These are phyloP conservation scores for Eleginops maclovinus DNA, from an alignment of 2,113 vertebrate genomes.

Conservation along the genomic window DNA sequence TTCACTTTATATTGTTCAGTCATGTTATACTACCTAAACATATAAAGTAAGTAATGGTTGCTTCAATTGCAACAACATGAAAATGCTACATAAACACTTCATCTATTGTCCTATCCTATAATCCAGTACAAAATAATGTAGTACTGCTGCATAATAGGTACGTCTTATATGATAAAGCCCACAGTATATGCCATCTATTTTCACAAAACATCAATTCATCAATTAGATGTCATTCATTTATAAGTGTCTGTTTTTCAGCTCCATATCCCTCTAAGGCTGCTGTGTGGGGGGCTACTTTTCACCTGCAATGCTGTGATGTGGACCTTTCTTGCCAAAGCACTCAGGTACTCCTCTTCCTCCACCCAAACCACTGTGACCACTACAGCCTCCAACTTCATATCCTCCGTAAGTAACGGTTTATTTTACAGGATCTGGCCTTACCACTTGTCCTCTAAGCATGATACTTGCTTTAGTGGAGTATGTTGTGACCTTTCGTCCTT, in stretches of 20 bases:
- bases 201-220: not conserved
- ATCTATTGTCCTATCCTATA: too few relatives aligned
- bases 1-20: not conserved
- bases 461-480: not conserved
- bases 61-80: not conserved
- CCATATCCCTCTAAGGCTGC: constrained; percentile 81
- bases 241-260: constrained; percentile 76
- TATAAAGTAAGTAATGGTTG: not conserved
- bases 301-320: constrained; percentile 93
- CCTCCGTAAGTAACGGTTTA: constrained; percentile 86
- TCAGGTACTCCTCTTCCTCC: constrained; percentile 92
- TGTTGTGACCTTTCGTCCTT: constrained; percentile 31
- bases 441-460: not conserved
- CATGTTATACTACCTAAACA: not conserved
- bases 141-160: not conserved
- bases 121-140: not conserved
- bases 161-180: not conserved
- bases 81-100: too few relatives aligned
- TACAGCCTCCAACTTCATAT: constrained; percentile 93
- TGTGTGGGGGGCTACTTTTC: constrained; percentile 86
- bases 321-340: constrained; percentile 93
- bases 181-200: not conserved
- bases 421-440: not conserved
- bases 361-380: constrained; percentile 91
- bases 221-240: not conserved